Conservation (phyloP, 2,113 vertebrate genomes). For the Otis tarda region DNA sequence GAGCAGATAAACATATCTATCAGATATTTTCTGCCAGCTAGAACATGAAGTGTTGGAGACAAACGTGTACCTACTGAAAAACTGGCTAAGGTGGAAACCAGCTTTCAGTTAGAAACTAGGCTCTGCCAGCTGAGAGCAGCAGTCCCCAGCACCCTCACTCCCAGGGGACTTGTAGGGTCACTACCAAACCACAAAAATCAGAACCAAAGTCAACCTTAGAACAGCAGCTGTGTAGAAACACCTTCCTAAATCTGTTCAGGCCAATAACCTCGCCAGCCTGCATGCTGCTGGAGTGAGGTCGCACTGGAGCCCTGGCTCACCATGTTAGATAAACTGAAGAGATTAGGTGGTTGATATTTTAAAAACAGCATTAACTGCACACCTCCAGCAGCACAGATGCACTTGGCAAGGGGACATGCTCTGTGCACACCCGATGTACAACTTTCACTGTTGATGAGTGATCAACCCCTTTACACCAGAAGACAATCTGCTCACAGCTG, state of each 20-base stretch:
- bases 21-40: neutral
- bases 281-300: neutral
- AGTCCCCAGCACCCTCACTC: neutral
- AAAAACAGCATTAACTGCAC: neutral
- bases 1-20: neutral
- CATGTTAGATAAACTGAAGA: neutral
- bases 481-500: neutral
- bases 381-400: neutral
- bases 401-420: accelerated
- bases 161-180: neutral
- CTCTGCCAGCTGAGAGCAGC: neutral
- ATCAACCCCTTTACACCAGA: neutral
- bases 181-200: neutral
- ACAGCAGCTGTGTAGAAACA: neutral
- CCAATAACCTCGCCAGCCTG: neutral
- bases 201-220: neutral
- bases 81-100: neutral
- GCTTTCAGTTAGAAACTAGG: neutral
- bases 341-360: neutral
- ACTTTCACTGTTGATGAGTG: neutral
- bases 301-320: neutral
- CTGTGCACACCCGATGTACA: accelerated
- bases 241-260: neutral
- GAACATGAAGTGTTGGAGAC: neutral
- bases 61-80: neutral